These are phyloP conservation scores for Lysandra coridon DNA, from an alignment of 2,888 invertebrate species.

Conservation along the genomic window DNA sequence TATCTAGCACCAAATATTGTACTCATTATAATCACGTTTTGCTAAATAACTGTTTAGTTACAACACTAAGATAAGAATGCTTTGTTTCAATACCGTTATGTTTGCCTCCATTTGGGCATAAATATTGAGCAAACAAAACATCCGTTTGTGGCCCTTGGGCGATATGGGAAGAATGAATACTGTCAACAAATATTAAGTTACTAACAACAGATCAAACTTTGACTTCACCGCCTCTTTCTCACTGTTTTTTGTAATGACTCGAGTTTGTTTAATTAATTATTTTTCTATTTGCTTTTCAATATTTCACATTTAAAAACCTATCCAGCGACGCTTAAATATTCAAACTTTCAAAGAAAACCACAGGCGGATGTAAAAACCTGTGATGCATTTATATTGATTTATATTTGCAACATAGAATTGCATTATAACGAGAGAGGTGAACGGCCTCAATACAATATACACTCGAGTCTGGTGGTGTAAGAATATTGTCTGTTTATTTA, in stretches of 20 bases:
- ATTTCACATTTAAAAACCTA: neutral
- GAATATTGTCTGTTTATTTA: slow-evolving; percentile 34
- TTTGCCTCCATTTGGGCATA: slow-evolving; percentile 55
- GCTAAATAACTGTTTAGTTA: slow-evolving; percentile 64
- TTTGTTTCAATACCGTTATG: slow-evolving; percentile 59
- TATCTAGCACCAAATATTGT: slow-evolving; percentile 48
- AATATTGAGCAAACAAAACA: slow-evolving; percentile 51
- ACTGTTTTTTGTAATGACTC: slow-evolving; percentile 8
- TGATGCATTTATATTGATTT: neutral
- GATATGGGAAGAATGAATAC: slow-evolving; percentile 44
- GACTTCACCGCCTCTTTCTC: slow-evolving; percentile 38
- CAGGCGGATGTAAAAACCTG: neutral
- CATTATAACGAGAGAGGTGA: slow-evolving; percentile 8
- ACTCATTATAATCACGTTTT: slow-evolving; percentile 64
- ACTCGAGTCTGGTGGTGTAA: slow-evolving; percentile 11
- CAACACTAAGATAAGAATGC: slow-evolving; percentile 59
- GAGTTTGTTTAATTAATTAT: neutral
- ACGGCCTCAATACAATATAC: slow-evolving; percentile 22
- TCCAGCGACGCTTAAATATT: neutral
- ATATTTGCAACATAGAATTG: neutral
- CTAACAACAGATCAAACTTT: slow-evolving; percentile 41
- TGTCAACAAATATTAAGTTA: slow-evolving; percentile 40
- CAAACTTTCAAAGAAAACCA: neutral
- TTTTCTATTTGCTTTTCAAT: neutral
- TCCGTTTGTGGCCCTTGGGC: slow-evolving; percentile 46